Evolutionary conservation across 2,797 vertebrate species (phyloP).

Genomic region (Catostomus latipinnis): DNA sequence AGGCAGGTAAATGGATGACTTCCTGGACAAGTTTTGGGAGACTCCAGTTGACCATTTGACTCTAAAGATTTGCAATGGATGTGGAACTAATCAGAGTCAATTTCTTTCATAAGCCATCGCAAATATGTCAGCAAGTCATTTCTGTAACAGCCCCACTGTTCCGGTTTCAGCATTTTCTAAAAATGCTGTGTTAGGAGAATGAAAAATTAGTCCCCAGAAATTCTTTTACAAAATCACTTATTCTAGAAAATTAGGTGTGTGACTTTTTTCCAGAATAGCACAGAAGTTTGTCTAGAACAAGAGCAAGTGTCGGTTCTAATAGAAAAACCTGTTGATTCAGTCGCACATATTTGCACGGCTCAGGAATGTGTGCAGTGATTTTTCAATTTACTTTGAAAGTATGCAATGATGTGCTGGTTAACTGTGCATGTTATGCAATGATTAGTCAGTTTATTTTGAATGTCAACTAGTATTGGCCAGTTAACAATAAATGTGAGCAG

Average conservation of each 20-base stretch:
- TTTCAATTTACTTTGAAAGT: too few relatives aligned
- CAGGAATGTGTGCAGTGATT: not conserved
- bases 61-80: conserved; percentile 19
- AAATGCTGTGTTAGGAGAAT: conserved; percentile 44
- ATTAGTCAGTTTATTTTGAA: too few relatives aligned
- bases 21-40: not conserved
- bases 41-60: conserved; percentile 35
- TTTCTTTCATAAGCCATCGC: conserved; percentile 48
- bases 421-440: too few relatives aligned
- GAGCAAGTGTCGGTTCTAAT: conserved; percentile 15
- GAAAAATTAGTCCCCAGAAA: conserved; percentile 21
- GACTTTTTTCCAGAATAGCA: conserved; percentile 34
- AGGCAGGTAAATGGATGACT: conserved; percentile 25
- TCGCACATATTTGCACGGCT: not conserved
- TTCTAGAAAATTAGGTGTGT: conserved; percentile 31
- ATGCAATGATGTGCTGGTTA: too few relatives aligned
- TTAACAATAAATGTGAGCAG: too few relatives aligned
- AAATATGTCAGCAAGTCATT: conserved; percentile 50
- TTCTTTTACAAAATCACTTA: conserved; percentile 45
- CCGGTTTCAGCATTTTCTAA: conserved; percentile 58
- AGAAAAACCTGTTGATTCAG: not conserved
- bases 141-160: conserved; percentile 46
- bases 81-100: conserved; percentile 57
- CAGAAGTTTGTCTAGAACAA: conserved; percentile 34
- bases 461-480: too few relatives aligned